These are phyloP conservation scores for Merops nubicus DNA, from an alignment of 2,113 vertebrate species.

Conservation along the genomic window DNA sequence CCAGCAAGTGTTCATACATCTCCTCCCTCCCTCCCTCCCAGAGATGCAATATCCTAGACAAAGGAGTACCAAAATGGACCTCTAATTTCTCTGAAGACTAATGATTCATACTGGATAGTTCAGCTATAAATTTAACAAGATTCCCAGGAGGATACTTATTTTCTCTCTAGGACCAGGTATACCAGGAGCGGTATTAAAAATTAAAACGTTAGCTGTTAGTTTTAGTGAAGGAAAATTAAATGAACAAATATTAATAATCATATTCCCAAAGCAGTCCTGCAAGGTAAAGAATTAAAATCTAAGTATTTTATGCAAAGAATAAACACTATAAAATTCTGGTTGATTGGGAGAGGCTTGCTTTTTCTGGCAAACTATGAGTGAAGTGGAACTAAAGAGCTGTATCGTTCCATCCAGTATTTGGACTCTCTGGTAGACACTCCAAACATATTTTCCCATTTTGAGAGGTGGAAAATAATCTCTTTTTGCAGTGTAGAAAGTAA, in stretches of 20 bases:
- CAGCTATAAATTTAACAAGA: slow-evolving; percentile 12
- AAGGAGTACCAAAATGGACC: not conserved
- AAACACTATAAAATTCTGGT: not conserved
- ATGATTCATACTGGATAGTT: not conserved
- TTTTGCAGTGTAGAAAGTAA: not conserved
- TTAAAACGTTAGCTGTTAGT: not conserved
- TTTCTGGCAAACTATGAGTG: not conserved
- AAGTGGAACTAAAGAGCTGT: not conserved
- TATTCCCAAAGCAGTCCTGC: not conserved
- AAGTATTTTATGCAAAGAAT: not conserved
- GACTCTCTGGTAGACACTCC: not conserved
- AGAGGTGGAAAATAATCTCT: not conserved
- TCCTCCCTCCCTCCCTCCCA: not conserved
- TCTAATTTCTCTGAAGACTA: slow-evolving; percentile 9
- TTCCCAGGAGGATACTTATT: not conserved
- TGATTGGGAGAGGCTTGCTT: not conserved
- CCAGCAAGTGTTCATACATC: not conserved
- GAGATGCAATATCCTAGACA: not conserved
- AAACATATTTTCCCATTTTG: not conserved
- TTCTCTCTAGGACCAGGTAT: not conserved
- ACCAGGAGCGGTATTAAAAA: slow-evolving; percentile 24
- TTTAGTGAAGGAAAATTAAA: slow-evolving; percentile 52
- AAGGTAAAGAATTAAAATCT: not conserved
- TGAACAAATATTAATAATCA: slow-evolving; percentile 52
- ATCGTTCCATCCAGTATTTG: not conserved